Base-by-base conservation (phyloP, 1,140 invertebrate species). In the Vollenhovia emeryi region DNA sequence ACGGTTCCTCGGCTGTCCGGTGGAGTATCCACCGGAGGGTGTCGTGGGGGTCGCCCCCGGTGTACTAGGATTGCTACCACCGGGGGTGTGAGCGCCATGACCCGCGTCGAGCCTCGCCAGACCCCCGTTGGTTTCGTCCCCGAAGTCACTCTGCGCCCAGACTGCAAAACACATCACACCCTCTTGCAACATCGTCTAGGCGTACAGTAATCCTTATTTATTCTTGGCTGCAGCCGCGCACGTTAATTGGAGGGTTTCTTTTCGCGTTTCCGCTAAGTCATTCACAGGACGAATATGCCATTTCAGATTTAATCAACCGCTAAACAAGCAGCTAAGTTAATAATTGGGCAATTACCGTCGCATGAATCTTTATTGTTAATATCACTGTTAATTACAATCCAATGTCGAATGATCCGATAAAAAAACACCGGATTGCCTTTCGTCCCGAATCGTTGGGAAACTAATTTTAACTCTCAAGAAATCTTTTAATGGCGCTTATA, bases 101-200 rank as follows among this genome's bases (percentile, higher is more conserved):
- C 91, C 92, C 52, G 93, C 87, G 84, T 95, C 94, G 50, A 95
- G 89, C 86, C 94, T 92, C 15, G 93, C 91, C 24, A 95, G 84
- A 62, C 92, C 91, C 52, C 96, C 96, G 93, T 97, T 97, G 85
- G 96, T 96, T 89, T 96, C 97, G 93, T 98, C 97, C 87, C 97
- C 95, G 94, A 98, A 98, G 95, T 98, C 97, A 84, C 97, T 97
- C 94, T 98, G 97, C 76, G 97, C 97, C 97, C 97, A 98, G 93
- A 98, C 97, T 98, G 96, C 90, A 96, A 97, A 94, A 95, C 93
- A 96, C 52, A 95, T 91, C 93, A 94, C 94, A 90, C 83, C 74
- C 90, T 91, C 90, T 92, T 92, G 91, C 91, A 94, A 92, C 84
- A 79, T 91, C 87, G 87, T 91, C 85, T 91, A 88, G 68, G 50